A percentile compares a stretch with the other conserved stretches of the same genome.
Conservation (phyloP, 2,888 invertebrate species). For the Thymelicus lineola region DNA sequence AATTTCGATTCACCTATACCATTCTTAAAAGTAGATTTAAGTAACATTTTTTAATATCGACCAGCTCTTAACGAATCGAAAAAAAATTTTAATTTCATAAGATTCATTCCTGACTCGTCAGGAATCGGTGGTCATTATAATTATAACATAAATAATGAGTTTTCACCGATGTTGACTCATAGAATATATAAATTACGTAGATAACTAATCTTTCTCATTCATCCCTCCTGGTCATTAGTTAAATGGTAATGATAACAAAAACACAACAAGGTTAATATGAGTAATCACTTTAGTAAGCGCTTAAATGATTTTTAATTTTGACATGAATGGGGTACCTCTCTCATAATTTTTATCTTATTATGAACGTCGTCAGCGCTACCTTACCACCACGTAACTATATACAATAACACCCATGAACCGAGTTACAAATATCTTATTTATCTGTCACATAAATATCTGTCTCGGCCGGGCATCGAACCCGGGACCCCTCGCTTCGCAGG, state of each 20-base stretch:
- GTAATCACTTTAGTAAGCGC: not conserved
- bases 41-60: no score
- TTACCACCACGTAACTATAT: no score
- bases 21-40: no score
- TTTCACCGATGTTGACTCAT: slow-evolving; percentile 11
- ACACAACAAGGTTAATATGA: not conserved
- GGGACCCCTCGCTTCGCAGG: no score
- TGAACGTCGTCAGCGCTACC: no score
- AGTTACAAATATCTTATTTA: no score
- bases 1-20: no score
- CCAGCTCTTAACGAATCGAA: no score
- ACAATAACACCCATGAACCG: no score
- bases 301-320: slow-evolving; percentile 2
- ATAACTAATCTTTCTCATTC: slow-evolving; percentile 17
- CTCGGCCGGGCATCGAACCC: no score
- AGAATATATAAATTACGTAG: slow-evolving; percentile 5
- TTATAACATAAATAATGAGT: slow-evolving; percentile 10
- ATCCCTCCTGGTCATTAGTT: slow-evolving; percentile 1
- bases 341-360: not conserved
- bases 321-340: not conserved
- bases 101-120: slow-evolving; percentile 6
- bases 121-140: not conserved
- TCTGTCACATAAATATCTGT: no score
- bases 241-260: not conserved
- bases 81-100: slow-evolving; percentile 5